Evolutionary conservation across 2,113 vertebrate species (phyloP), one percentile per base, ranked within the genome.

Genomic region (Pantherophis guttatus): DNA sequence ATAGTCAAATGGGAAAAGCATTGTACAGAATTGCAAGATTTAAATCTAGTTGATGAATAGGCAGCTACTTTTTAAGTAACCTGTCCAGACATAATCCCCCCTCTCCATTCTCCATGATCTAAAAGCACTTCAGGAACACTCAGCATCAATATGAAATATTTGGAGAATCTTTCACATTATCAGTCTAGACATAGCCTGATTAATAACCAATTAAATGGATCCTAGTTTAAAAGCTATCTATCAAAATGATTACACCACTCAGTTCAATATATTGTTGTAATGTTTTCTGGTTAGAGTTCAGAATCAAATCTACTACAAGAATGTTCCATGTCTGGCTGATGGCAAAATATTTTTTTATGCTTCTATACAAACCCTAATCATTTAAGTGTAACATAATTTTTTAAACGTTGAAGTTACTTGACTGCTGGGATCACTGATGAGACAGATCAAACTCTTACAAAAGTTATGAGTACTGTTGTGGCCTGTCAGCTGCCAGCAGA

Each of bases 41-140:
- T 94, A 95, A 97, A 96, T 96, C 93, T 94, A 95, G 96, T 96
- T 95, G 95, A 95, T 95, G 96, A 95, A 97, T 94, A 95, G 95
- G 39, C 33, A 96, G 93, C 92, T 44, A 93, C 65, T 90, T 57
- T 95, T 95, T 96, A 94, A 96, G 96, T 95, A 96, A 92, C 93
- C 91, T 95, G 94, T 93, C 94, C 96, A 95, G 95, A 96, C 94
- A 94, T 95, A 96, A 95, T 96, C 94, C 96, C 96, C 29, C 94
- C 95, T 86, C 59, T 95, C 90, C 91, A 93, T 87, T 96, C 96
- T 96, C 94, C 50, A 95, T 95, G 92, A 96, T 95, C 95, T 96
- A 94, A 70, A 93, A 93, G 92, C 93, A 96, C 94, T 95, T 97
- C 93, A 95, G 95, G 90, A 96, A 96, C 94, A 92, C 96, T 95